These are phyloP conservation scores for Acipenser oxyrinchus DNA, from an alignment of 2,797 vertebrate genomes.

Conservation along the genomic window DNA sequence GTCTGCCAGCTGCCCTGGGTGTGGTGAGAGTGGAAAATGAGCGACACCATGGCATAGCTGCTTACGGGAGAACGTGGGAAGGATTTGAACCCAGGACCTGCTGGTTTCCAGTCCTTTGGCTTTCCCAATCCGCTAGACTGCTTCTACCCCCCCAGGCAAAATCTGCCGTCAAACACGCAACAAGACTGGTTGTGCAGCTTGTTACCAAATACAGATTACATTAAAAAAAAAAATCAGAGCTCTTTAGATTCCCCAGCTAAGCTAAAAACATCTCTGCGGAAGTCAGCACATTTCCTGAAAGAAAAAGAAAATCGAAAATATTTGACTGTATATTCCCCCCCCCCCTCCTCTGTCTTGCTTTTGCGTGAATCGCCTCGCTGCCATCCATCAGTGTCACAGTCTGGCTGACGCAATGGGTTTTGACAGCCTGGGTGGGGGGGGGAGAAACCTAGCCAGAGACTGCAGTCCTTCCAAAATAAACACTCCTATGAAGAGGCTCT, in stretches of 20 bases:
- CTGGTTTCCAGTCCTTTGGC: no score
- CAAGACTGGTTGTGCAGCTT: not conserved
- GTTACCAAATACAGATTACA: not conserved
- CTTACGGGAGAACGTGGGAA: no score
- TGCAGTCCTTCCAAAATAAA: not conserved
- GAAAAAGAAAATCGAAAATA: not conserved
- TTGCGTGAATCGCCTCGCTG: not conserved
- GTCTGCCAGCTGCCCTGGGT: no score
- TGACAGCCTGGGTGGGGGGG: not conserved
- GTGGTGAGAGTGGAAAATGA: no score
- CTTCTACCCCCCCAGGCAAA: not conserved
- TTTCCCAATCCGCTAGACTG: no score
- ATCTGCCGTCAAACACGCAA: not conserved
- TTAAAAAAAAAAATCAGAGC: not conserved
- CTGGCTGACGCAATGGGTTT: slow-evolving; percentile 2
- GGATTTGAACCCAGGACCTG: no score
- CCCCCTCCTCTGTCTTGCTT: not conserved
- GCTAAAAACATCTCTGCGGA: not conserved
- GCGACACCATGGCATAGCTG: no score
- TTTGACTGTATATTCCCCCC: not conserved
- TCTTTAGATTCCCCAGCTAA: not conserved
- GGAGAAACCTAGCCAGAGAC: not conserved
- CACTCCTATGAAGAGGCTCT: no score
- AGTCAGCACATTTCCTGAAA: slow-evolving; percentile 8
- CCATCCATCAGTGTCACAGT: slow-evolving; percentile 2